Base-by-base conservation (phyloP, 2,113 vertebrate species). In the Lagenorhynchus albirostris region DNA sequence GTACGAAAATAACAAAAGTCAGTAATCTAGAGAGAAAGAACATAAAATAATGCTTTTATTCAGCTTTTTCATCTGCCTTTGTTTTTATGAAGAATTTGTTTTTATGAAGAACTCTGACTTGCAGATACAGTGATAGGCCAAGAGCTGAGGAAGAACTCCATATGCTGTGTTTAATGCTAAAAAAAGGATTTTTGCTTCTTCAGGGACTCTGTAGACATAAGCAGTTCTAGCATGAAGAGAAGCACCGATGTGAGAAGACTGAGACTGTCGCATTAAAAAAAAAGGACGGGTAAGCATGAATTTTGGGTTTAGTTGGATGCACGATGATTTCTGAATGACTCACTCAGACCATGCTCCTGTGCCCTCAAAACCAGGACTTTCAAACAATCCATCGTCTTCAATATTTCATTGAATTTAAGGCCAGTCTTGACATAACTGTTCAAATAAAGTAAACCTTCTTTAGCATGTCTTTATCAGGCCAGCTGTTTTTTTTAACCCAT, bases 141-240 rank as follows among this genome's bases (percentile, higher is more conserved):
- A 71, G 89, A 99, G 98, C 98, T 99, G 99, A 89, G 99, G 99
- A n/a, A 99, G 97, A 87, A 99, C 79, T 91, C 99, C 99, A 3
- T 99, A 99, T 63, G 99, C 98, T 89, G 99, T 8, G 93, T 99
- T 99, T 97, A 99, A 50, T 79, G 98, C 95, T 97, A 99, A 97
- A 96, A 99, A 99, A 83, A 99, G 86, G 26, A 96, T 74, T 98
- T 99, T 99, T 62, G 98, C 98, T 68, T 99, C 99, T 89, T 99
- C 98, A 8, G 99, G 99, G 63, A 99, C 99, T 98, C 99, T 98
- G 99, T 99, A 99, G 96, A 99, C 98, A 98, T 99, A 99, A 8
- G 99, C 99, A 1, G 99, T 99, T 98, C 99, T 99, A 44, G 99
- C 99, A 97, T 99, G 99, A 76, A 99, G 99, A 96, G 99, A 99